These are phyloP conservation scores for Notocelia uddmanniana DNA, from an alignment of 2,888 invertebrate genomes.

Conservation along the genomic window DNA sequence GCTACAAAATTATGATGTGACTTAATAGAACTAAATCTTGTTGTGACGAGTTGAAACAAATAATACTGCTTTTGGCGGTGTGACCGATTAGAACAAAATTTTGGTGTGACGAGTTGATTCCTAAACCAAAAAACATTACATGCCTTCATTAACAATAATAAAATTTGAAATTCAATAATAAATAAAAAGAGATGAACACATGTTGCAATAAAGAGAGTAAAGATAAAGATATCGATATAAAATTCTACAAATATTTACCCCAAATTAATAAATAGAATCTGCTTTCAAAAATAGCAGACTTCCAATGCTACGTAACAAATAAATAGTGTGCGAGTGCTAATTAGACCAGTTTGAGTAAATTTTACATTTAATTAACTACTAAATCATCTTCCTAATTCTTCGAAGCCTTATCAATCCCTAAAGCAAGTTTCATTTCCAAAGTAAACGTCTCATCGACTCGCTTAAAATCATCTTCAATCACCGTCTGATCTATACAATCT, in stretches of 20 bases:
- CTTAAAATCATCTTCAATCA: conserved; percentile 53
- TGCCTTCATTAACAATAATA: too few species aligned
- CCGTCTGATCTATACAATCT: conserved; percentile 68
- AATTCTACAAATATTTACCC: background rate
- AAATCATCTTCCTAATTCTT: conserved; percentile 3
- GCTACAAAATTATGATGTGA: too few species aligned
- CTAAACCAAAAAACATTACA: too few species aligned
- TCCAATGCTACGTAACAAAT: background rate
- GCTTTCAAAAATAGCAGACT: background rate
- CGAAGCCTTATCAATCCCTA: conserved; percentile 62
- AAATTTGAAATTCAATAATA: background rate
- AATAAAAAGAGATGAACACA: background rate
- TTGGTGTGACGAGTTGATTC: too few species aligned
- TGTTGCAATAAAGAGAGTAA: background rate
- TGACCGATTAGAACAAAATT: too few species aligned
- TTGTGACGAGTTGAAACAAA: too few species aligned
- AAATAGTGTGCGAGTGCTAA: background rate
- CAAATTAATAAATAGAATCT: background rate
- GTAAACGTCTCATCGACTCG: conserved; percentile 70
- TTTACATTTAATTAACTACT: background rate
- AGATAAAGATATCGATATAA: background rate
- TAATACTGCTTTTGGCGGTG: too few species aligned
- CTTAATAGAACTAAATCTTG: too few species aligned
- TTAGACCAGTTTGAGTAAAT: background rate
- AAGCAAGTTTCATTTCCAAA: conserved; percentile 77